Evolutionary conservation across 2,113 vertebrate species (phyloP).

Genomic region (Paradisaea rubra): DNA sequence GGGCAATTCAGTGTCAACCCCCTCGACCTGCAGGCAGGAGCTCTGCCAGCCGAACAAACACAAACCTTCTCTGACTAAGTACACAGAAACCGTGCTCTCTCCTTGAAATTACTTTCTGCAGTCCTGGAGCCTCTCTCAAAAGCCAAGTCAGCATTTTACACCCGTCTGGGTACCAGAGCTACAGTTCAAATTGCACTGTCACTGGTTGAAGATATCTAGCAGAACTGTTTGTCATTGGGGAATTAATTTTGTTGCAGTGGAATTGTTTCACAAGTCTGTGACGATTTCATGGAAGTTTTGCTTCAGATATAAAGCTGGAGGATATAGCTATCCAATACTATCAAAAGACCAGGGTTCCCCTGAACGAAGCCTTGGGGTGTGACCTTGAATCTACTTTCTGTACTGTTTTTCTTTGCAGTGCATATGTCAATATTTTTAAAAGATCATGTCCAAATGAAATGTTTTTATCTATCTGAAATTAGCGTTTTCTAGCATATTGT

Average conservation of each 20-base stretch:
- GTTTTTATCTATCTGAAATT: neutral
- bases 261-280: neutral
- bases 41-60: neutral
- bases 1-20: neutral
- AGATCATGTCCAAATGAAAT: neutral
- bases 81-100: neutral
- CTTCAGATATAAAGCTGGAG: neutral
- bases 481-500: neutral
- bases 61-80: neutral
- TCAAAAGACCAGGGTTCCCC: neutral
- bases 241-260: neutral
- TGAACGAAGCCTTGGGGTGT: neutral
- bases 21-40: neutral
- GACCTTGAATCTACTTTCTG: neutral
- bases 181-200: neutral
- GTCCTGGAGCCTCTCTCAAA: neutral
- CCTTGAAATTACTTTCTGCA: slow-evolving; percentile 25
- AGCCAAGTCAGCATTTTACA: slow-evolving; percentile 33
- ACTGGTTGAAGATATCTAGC: neutral
- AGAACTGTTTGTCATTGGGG: neutral
- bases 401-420: neutral
- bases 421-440: neutral
- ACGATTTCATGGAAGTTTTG: neutral
- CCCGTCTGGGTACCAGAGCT: neutral
- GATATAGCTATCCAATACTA: neutral